A percentile compares a stretch with the other conserved stretches of the same genome.
Evolutionary conservation across 2,888 invertebrate genomes (phyloP).

Genomic region (Drosophila paracracens): DNA sequence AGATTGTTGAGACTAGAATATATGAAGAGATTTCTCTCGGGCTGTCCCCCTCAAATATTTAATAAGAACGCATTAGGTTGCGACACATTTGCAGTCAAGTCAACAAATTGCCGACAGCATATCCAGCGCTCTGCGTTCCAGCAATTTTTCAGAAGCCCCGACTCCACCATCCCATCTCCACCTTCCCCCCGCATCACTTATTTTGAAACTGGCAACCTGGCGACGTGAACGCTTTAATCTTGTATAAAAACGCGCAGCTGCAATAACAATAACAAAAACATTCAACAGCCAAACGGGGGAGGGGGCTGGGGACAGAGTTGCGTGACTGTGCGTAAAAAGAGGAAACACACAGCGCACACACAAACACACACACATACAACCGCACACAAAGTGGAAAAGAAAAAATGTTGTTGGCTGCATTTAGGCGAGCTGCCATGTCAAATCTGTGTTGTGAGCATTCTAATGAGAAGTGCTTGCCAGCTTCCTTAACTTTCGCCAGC

Average conservation of each 20-base stretch:
- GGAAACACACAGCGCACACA: conserved; percentile 16
- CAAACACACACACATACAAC: conserved; percentile 3
- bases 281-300: background rate
- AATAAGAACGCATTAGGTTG: conserved; percentile 76
- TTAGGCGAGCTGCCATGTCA: conserved; percentile 71
- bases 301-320: conserved; percentile 24
- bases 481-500: conserved; percentile 53
- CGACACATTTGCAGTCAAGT: conserved; percentile 79
- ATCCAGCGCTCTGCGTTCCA: conserved; percentile 29
- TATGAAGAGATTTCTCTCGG: conserved; percentile 3
- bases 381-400: conserved; percentile 5
- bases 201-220: conserved; percentile 47
- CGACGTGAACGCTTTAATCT: conserved; percentile 77
- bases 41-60: conserved; percentile 63
- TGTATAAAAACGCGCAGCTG: conserved; percentile 79
- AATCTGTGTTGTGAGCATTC: conserved; percentile 77
- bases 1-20: background rate
- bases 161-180: background rate
- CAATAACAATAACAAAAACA: conserved; percentile 47
- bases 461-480: conserved; percentile 75
- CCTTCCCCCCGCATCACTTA: conserved; percentile 3
- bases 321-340: conserved; percentile 59
- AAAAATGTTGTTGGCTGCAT: conserved; percentile 60
- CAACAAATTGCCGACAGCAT: conserved; percentile 76
- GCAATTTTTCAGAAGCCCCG: conserved; percentile 30